Evolutionary conservation across 2,888 invertebrate genomes (phyloP).

Genomic region (Dynastes tityus): DNA sequence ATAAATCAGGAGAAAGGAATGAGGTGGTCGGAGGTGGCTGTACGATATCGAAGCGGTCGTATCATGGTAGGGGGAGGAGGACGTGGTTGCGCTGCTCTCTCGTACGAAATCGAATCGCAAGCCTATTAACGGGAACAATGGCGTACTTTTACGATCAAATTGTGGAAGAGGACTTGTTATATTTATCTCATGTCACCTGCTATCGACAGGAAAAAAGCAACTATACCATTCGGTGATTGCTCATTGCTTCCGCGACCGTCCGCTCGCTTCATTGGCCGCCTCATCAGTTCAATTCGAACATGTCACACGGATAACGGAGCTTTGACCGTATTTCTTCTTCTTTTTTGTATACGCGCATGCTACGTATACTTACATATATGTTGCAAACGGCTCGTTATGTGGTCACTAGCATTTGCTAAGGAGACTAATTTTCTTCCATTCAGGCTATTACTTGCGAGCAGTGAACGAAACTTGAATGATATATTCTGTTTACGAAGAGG

Average conservation of each 20-base stretch:
- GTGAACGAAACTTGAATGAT: too few relatives aligned
- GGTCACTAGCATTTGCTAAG: too few relatives aligned
- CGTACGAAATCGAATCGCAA: conserved; percentile 36
- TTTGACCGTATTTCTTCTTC: conserved; percentile 11
- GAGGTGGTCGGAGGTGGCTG: neutral
- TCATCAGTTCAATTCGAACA: conserved; percentile 36
- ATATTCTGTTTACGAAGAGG: too few relatives aligned
- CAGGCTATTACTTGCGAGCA: too few relatives aligned
- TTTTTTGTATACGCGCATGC: conserved; percentile 8
- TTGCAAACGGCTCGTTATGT: too few relatives aligned
- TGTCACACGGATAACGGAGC: conserved; percentile 35
- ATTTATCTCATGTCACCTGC: conserved; percentile 59
- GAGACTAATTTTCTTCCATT: too few relatives aligned
- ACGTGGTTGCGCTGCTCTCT: neutral
- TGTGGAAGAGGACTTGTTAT: conserved; percentile 53
- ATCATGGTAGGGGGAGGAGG: neutral
- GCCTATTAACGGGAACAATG: conserved; percentile 45
- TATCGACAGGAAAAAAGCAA: conserved; percentile 58
- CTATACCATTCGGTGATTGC: conserved; percentile 39
- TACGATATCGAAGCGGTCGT: neutral
- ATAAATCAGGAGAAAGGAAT: conserved; percentile 34
- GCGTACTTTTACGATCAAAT: conserved; percentile 48
- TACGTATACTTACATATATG: neutral
- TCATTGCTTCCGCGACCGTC: conserved; percentile 25
- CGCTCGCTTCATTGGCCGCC: conserved; percentile 35